These are phyloP conservation scores for Tapera naevia DNA, from an alignment of 2,797 vertebrate species.

Conservation along the genomic window DNA sequence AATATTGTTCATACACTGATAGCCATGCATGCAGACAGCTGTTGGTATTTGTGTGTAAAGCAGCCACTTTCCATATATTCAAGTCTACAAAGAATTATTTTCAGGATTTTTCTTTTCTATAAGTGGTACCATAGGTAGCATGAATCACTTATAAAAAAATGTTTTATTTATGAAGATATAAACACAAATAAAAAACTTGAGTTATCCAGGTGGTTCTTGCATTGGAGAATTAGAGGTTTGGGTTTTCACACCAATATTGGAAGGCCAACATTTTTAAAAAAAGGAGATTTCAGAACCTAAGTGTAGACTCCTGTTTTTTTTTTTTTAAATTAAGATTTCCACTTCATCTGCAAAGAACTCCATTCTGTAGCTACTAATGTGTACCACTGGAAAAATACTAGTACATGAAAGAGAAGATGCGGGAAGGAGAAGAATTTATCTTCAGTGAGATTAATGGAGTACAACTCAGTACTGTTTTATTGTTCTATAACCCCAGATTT, in stretches of 20 bases:
- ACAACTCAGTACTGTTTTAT: neutral
- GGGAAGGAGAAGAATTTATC: neutral
- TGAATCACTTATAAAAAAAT: neutral
- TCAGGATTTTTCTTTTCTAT: neutral
- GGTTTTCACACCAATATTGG: neutral
- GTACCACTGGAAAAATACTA: neutral
- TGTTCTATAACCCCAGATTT: slow-evolving; percentile 8
- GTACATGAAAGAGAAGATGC: neutral
- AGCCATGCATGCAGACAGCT: neutral
- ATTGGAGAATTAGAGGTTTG: neutral
- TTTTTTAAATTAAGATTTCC: neutral
- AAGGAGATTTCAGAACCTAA: neutral
- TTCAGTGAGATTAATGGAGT: slow-evolving; percentile 13
- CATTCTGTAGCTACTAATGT: neutral
- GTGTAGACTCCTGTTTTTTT: neutral
- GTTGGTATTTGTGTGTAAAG: neutral
- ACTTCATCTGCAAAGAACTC: neutral
- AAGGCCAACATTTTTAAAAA: neutral
- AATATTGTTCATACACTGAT: neutral
- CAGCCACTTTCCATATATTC: neutral
- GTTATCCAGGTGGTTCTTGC: neutral
- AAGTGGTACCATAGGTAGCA: neutral
- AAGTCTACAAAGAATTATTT: neutral
- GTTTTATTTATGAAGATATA: neutral
- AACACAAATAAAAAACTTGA: neutral